Conservation (phyloP, 2,797 vertebrate genomes). For the Arremon brunneinucha region DNA sequence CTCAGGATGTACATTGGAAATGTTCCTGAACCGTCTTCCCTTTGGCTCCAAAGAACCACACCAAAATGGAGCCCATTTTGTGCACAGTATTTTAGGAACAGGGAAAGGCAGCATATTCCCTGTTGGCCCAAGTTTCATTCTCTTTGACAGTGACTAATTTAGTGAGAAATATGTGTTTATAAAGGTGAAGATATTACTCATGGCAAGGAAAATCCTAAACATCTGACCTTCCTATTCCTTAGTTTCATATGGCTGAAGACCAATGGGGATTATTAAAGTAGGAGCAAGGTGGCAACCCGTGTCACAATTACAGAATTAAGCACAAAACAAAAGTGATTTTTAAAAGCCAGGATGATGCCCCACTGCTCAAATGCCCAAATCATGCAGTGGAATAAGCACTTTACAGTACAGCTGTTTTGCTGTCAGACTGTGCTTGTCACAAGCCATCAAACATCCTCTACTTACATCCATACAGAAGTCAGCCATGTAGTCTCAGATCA, state of each 20-base stretch:
- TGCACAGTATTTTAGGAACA: background rate
- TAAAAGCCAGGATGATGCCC: background rate
- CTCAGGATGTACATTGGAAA: background rate
- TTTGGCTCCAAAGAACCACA: background rate
- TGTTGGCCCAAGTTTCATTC: background rate
- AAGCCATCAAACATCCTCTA: background rate
- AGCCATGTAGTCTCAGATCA: background rate
- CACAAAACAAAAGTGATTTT: background rate
- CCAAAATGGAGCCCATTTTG: background rate
- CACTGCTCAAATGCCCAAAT: background rate
- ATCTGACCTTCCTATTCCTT: background rate
- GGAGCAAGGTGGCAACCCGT: background rate
- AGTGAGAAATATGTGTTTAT: background rate
- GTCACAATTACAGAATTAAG: background rate
- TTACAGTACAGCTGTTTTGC: background rate
- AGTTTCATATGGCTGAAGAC: background rate
- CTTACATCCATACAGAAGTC: background rate
- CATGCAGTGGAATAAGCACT: background rate
- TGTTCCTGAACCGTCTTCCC: background rate
- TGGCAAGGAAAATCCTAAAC: background rate
- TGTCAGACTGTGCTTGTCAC: background rate
- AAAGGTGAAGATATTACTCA: background rate
- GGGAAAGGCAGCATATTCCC: background rate
- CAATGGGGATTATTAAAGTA: background rate
- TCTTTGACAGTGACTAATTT: background rate